These are phyloP conservation scores for Gallinago stenura DNA, from an alignment of 2,797 vertebrate genomes.

Conservation along the genomic window DNA sequence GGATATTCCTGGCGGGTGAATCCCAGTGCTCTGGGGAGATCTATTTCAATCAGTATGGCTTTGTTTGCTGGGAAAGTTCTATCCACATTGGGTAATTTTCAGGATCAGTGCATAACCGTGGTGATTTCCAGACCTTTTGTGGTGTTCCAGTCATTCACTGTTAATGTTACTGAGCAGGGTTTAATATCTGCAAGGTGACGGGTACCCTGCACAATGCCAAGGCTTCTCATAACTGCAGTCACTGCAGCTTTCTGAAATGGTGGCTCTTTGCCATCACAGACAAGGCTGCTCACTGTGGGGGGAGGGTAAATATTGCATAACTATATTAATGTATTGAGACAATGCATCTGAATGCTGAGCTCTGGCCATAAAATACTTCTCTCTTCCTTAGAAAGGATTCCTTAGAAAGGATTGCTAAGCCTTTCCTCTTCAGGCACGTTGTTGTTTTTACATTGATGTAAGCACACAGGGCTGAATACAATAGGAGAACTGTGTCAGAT, in stretches of 20 bases:
- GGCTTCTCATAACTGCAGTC: not conserved
- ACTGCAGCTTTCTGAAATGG: not conserved
- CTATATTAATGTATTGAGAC: not conserved
- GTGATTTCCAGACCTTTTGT: not conserved
- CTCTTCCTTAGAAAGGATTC: not conserved
- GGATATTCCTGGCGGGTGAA: not conserved
- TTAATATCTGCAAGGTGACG: not conserved
- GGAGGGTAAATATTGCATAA: not conserved
- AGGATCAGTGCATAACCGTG: accelerated
- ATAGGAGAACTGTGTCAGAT: not conserved
- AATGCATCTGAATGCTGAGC: not conserved
- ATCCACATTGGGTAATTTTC: not conserved
- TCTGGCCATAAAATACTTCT: not conserved
- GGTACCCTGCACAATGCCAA: not conserved
- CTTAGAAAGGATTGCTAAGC: not conserved
- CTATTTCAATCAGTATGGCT: not conserved
- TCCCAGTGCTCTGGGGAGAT: not conserved
- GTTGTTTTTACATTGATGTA: not conserved
- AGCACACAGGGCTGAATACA: not conserved
- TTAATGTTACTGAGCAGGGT: not conserved
- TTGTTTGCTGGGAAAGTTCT: not conserved
- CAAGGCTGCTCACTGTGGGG: accelerated
- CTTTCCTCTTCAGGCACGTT: not conserved
- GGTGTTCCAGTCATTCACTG: not conserved
- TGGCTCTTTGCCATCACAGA: not conserved